Evolutionary conservation across 2,888 invertebrate species (phyloP), one percentile per base, ranked within the genome.

Genomic region (Acronicta aceris): DNA sequence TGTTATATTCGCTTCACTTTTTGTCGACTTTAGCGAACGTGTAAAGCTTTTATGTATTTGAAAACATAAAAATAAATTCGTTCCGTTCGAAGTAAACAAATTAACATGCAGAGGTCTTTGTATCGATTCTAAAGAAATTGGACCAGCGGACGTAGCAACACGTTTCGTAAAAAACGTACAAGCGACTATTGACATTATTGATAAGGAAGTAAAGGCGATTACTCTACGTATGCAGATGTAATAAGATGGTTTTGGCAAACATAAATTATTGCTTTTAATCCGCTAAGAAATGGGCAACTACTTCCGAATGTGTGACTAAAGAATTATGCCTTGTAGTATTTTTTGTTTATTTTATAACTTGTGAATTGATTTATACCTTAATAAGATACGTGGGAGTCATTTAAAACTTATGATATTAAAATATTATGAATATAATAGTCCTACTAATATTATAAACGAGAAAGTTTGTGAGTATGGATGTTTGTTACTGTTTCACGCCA

Each of bases 101-200:
- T 79, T 80, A 77, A 74, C 76, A 78, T 74, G 65, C 73, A 73
- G 66, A 74, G 66, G 63, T 80, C 71, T 79, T 79, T 78, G 74
- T 76, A 78, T 81, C 67, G 76, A 72, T 65, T 71, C 65, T 68
- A 56, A 76, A 79, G 81, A 83, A 83, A 83, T 81, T 83, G 75
- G 79, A 79, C 76, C 59, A 64, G 61, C 61, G 59, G 59, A 53
- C 67, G 54, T 72, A 67, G 74, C 62, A 76, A 70, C 74, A 70
- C 52, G 49, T 56, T 64, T 61, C 43, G 40, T 17, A 42, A 33
- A 41, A 38, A 10, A 43, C 27, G 8, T 50, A 40, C 48, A 66
- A 25, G 50, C 57, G 21, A 68, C 56, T 65, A 27, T 56, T 45
- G 36, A 13, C 48, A 25, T 33, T 73, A 60, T 16, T 7, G 0